These are phyloP conservation scores for Pycnomerus fuliginosus DNA, from an alignment of 2,888 invertebrate species.

Conservation along the genomic window DNA sequence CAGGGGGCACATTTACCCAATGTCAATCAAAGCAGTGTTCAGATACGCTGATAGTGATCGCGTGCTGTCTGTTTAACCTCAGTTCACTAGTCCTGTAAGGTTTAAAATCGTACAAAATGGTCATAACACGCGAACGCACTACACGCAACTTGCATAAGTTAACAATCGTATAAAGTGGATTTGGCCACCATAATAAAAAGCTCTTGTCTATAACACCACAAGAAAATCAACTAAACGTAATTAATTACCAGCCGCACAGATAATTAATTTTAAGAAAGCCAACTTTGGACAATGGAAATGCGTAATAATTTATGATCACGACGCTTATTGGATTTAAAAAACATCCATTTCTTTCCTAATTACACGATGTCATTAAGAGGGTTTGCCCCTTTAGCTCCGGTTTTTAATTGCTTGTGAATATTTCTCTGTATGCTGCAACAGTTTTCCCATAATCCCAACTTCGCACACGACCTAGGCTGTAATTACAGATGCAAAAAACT, in stretches of 20 bases:
- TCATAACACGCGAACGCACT: constrained; percentile 48
- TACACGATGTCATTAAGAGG: constrained; percentile 42
- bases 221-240: constrained; percentile 47
- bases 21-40: constrained; percentile 50
- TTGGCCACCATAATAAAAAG: constrained; percentile 37
- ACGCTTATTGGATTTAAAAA: constrained; percentile 41
- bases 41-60: constrained; percentile 47
- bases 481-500: constrained; percentile 47
- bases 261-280: constrained; percentile 50
- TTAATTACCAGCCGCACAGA: constrained; percentile 44
- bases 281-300: constrained; percentile 35
- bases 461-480: constrained; percentile 40
- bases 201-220: constrained; percentile 33
- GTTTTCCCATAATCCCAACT: constrained; percentile 3
- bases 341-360: constrained; percentile 44
- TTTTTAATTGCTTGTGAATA: no score
- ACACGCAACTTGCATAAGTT: constrained; percentile 52
- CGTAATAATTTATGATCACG: constrained; percentile 27
- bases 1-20: constrained; percentile 47
- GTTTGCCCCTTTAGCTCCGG: background rate
- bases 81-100: constrained; percentile 40
- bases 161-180: constrained; percentile 40
- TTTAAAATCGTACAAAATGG: constrained; percentile 40
- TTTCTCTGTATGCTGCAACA: no score
- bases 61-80: constrained; percentile 45